phyloP scores from a whole-genome alignment of 2,113 vertebrate species.

The Clarias gariepinus region DNA sequence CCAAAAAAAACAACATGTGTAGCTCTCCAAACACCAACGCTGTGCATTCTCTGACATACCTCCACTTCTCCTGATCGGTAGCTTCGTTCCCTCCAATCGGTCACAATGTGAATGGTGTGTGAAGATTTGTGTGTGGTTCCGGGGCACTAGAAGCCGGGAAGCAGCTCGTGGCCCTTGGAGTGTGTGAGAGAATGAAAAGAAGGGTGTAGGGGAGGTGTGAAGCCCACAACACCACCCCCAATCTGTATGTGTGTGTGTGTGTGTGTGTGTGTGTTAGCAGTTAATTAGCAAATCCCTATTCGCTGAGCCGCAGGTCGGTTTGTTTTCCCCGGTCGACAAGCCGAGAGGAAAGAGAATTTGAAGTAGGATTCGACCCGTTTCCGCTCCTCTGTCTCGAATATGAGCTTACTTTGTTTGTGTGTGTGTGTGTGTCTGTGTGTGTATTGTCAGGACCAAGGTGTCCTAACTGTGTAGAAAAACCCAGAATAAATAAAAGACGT shows the following conservation, averaged over 20 bases:
- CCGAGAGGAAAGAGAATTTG: slow-evolving; percentile 84
- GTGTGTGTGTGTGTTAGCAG: slow-evolving; percentile 64
- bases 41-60: slow-evolving; percentile 61
- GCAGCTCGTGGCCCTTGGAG: slow-evolving; percentile 61
- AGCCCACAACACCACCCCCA: slow-evolving; percentile 50
- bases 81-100: slow-evolving; percentile 55
- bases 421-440: slow-evolving; percentile 37
- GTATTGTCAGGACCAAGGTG: slow-evolving; percentile 16
- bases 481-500: background rate
- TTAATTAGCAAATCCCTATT: slow-evolving; percentile 84
- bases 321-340: slow-evolving; percentile 85
- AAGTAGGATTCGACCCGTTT: slow-evolving; percentile 86
- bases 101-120: slow-evolving; percentile 53
- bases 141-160: slow-evolving; percentile 64
- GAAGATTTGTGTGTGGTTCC: slow-evolving; percentile 59
- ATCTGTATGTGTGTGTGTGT: background rate
- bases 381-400: slow-evolving; percentile 79
- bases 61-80: slow-evolving; percentile 51
- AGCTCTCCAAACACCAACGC: background rate
- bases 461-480: slow-evolving; percentile 5
- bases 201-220: slow-evolving; percentile 65
- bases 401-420: slow-evolving; percentile 64
- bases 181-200: slow-evolving; percentile 62
- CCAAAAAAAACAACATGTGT: background rate
- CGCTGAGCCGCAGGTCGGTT: slow-evolving; percentile 81